phyloP scores from a whole-genome alignment of 2,113 vertebrate species.

The Entosphenus tridentatus region DNA sequence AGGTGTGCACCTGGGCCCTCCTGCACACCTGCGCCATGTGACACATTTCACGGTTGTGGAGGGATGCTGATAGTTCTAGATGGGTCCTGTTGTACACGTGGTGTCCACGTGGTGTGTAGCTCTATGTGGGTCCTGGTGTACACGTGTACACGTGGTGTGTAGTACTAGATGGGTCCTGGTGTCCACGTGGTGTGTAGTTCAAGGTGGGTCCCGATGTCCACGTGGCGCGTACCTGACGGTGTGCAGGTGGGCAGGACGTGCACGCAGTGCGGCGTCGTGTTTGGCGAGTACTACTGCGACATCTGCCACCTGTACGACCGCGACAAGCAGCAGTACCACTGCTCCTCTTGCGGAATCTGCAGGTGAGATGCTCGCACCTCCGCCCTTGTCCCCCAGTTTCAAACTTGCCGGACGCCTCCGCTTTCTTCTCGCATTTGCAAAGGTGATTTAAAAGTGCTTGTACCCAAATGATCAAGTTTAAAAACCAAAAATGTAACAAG shows the following conservation, averaged over 20 bases:
- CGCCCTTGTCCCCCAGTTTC: background rate
- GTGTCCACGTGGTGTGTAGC: background rate
- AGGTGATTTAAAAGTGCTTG: no score
- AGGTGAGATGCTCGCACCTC: constrained; percentile 24
- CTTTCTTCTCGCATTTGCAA: no score
- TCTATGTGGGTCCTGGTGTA: background rate
- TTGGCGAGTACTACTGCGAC: constrained; percentile 74
- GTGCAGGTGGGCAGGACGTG: constrained; percentile 47
- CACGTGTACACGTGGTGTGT: background rate
- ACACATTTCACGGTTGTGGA: no score
- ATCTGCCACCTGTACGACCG: constrained; percentile 79
- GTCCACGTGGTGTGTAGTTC: background rate
- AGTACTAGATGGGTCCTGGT: background rate
- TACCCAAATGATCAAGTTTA: no score
- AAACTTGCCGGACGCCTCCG: no score
- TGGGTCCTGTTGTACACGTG: background rate
- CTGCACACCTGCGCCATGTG: no score
- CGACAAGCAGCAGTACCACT: constrained; percentile 84
- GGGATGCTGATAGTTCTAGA: no score
- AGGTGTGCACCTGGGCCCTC: no score
- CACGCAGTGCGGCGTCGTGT: constrained; percentile 36
- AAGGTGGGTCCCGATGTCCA: background rate
- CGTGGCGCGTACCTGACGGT: background rate
- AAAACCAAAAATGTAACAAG: no score
- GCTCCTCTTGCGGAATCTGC: constrained; percentile 65